Evolutionary conservation across 2,888 invertebrate genomes (phyloP).

Genomic region (Lamellibrachia satsuma): DNA sequence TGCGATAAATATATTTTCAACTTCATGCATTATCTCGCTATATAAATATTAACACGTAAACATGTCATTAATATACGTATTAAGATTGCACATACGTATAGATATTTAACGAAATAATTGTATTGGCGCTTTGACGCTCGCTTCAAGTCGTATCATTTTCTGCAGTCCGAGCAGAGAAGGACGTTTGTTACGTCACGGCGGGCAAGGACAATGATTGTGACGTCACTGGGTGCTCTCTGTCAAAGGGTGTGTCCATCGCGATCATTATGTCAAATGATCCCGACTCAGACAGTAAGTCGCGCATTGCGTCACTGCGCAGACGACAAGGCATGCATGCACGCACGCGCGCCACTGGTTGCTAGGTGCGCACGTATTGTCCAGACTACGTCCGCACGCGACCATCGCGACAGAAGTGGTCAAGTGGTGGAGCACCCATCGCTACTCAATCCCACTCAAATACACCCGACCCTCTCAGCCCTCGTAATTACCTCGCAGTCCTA

Average conservation of each 20-base stretch:
- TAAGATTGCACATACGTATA: no score
- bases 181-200: background rate
- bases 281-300: constrained; percentile 4
- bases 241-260: background rate
- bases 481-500: background rate
- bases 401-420: background rate
- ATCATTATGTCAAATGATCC: background rate
- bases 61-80: no score
- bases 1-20: no score
- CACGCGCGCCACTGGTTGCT: background rate
- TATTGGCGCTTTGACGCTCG: background rate
- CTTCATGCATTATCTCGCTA: no score
- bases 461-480: background rate
- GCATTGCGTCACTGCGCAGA: background rate
- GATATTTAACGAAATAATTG: no score
- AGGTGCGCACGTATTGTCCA: background rate
- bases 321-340: background rate
- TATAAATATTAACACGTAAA: no score
- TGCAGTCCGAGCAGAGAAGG: background rate
- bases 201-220: background rate
- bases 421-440: background rate
- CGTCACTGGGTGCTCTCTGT: background rate
- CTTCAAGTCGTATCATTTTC: background rate
- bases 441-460: background rate
- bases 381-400: background rate